Evolutionary conservation across 1,140 invertebrate species (phyloP).

Genomic region (Heliothis virescens): DNA sequence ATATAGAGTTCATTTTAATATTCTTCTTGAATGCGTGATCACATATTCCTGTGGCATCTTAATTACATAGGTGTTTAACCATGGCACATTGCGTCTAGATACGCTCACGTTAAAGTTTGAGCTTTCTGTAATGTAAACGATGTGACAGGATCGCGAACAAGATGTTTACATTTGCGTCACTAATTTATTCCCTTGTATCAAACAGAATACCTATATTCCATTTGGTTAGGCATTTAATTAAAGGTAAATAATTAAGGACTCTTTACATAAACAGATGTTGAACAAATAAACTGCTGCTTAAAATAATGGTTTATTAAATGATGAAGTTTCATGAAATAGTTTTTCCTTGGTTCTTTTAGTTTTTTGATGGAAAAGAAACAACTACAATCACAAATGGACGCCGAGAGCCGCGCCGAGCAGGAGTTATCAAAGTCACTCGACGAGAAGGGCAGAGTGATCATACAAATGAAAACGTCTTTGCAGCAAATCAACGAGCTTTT

Average conservation of each 20-base stretch:
- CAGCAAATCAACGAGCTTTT: conserved; percentile 80
- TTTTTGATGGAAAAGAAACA: conserved; percentile 85
- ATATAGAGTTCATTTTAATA: no score
- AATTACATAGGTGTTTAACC: not conserved
- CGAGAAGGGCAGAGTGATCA: conserved; percentile 75
- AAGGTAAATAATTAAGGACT: no score
- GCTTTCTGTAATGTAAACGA: conserved; percentile 17
- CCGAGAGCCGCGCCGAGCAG: conserved; percentile 79
- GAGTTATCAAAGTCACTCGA: conserved; percentile 67
- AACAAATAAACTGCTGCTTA: not conserved
- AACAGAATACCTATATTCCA: not conserved
- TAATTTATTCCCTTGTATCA: not conserved
- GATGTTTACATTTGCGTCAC: conserved; percentile 28
- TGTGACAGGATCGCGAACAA: conserved; percentile 8
- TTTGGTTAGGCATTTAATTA: no score
- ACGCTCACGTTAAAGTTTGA: not conserved
- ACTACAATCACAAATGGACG: conserved; percentile 78
- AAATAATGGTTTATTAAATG: no score
- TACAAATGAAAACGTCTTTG: conserved; percentile 79
- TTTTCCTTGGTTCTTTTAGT: conserved; percentile 73
- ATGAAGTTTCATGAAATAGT: no score
- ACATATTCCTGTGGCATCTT: no score
- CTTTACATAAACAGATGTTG: not conserved
- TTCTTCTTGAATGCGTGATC: no score
- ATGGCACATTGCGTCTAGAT: not conserved